Evolutionary conservation across 2,797 vertebrate species (phyloP), one percentile per base, ranked within the genome.

Genomic region (Antennarius maculatus): DNA sequence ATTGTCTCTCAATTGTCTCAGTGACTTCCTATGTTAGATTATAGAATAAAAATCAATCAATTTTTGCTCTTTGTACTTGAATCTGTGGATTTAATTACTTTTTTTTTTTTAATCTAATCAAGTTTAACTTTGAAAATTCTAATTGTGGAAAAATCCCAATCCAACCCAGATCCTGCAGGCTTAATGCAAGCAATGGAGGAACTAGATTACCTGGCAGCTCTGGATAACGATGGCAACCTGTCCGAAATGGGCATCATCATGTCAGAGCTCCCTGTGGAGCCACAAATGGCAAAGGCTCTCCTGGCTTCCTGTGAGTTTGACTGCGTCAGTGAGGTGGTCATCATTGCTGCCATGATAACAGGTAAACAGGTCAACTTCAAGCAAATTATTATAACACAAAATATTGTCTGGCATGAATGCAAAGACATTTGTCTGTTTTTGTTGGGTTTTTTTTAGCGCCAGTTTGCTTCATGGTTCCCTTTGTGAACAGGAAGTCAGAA

Each of bases 201-300:
- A 37, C 90, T 97, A 1, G 95, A 97, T 77, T 97, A 98, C 42
- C 93, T 97, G 3, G 95, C 95, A 6, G 95, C 95, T 0, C 81
- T 97, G 78, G 96, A 97, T 18, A 92, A 97, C 0, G 89, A 96
- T 0, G 96, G 96, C 16, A 96, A 98, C 63, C 89, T 98, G 58
- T 97, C 96, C 0, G 96, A 97, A 85, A 95, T 97, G 9, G 96
- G 96, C 72, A 95, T 97, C 86, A 95, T 97, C 58, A 96, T 97
- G 94, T 98, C 96, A 0, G 96, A 97, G 86, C 95, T 98, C 72
- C 95, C 95, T 27, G 81, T 97, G 69, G 95, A 97, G 9, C 96
- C 96, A 8, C 95, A 96, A 60, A 90, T 97, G 89, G 94, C 94
- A 16, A 97, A 96, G 87, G 88, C 94, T 17, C 88, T 97, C 80